phyloP scores from a whole-genome alignment of 2,888 invertebrate genomes.

The Microctonus hyperodae region DNA sequence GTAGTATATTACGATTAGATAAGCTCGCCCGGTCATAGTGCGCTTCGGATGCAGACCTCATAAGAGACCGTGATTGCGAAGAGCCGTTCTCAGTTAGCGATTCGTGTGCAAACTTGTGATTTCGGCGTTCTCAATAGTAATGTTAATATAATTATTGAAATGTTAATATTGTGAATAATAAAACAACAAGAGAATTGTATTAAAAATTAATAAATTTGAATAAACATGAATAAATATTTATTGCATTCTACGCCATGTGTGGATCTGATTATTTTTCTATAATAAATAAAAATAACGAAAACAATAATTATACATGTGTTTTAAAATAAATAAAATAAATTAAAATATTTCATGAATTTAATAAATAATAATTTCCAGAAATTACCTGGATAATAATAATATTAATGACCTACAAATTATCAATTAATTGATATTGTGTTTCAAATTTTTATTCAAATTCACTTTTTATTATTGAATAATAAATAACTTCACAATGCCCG shows the following conservation, averaged over 20 bases:
- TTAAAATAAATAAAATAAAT: neutral
- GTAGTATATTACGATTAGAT: slow-evolving; percentile 54
- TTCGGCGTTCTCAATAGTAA: slow-evolving; percentile 28
- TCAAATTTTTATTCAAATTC: neutral
- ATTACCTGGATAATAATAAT: neutral
- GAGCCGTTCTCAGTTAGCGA: slow-evolving; percentile 53
- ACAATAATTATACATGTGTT: neutral
- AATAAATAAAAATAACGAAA: neutral
- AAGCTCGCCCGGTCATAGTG: slow-evolving; percentile 60
- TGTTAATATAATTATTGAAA: slow-evolving; percentile 1
- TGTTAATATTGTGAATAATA: neutral
- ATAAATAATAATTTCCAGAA: neutral
- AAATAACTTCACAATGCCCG: slow-evolving; percentile 70
- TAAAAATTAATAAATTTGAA: neutral
- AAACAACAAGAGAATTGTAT: neutral
- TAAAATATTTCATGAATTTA: neutral
- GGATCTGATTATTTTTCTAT: neutral
- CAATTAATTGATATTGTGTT: too few species aligned
- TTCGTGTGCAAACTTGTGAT: slow-evolving; percentile 50
- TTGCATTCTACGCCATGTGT: slow-evolving; percentile 25
- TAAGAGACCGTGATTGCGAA: slow-evolving; percentile 56
- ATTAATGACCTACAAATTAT: neutral
- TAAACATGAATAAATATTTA: neutral
- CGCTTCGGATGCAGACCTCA: slow-evolving; percentile 58
- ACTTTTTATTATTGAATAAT: neutral